Conservation (phyloP, 2,888 invertebrate species). For the Zelleria hepariella region DNA sequence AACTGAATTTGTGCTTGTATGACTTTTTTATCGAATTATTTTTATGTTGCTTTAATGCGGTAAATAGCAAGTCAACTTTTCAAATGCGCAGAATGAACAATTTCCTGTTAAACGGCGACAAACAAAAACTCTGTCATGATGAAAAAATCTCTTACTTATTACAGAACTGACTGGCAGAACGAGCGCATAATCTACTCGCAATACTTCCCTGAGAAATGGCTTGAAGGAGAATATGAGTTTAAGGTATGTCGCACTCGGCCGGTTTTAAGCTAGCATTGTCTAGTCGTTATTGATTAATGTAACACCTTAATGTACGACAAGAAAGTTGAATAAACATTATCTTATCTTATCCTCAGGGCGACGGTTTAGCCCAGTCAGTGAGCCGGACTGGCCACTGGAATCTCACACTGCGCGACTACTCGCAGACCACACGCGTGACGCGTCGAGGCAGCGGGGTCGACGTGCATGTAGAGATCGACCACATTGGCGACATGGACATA, state of each 20-base stretch:
- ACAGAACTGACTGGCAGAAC: slow-evolving; percentile 76
- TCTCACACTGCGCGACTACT: slow-evolving; percentile 78
- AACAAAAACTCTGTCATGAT: no score
- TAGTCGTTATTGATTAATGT: no score
- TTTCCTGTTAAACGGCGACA: no score
- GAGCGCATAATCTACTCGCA: slow-evolving; percentile 81
- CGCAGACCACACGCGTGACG: slow-evolving; percentile 77
- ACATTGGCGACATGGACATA: slow-evolving; percentile 82
- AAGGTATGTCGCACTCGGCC: slow-evolving; percentile 27
- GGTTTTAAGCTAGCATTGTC: neutral
- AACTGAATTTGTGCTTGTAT: no score
- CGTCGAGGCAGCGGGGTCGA: slow-evolving; percentile 59
- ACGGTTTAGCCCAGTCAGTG: slow-evolving; percentile 73
- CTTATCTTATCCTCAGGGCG: slow-evolving; percentile 42
- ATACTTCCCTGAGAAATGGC: slow-evolving; percentile 84
- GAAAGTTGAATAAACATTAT: neutral
- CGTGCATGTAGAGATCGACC: slow-evolving; percentile 80
- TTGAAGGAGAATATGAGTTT: slow-evolving; percentile 74
- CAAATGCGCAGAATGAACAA: no score
- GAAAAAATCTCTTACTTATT: slow-evolving; percentile 17
- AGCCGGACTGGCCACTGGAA: slow-evolving; percentile 81
- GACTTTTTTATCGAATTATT: no score
- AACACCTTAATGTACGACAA: neutral
- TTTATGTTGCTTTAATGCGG: no score
- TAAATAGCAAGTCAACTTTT: no score